A percentile compares a stretch with the other conserved stretches of the same genome.
These are phyloP conservation scores for Spicauda simplicius DNA, from an alignment of 2,888 invertebrate genomes.

Conservation along the genomic window DNA sequence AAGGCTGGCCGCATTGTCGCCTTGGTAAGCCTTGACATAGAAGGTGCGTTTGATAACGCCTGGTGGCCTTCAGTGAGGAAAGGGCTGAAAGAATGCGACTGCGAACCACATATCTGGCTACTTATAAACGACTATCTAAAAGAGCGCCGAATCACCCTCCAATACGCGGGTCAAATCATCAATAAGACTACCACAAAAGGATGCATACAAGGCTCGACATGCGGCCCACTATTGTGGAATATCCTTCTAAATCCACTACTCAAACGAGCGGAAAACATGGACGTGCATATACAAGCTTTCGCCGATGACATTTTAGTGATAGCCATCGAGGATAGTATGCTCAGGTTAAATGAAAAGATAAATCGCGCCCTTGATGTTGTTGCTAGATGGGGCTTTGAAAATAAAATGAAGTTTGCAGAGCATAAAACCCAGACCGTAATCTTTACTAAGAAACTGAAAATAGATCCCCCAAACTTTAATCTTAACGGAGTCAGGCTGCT, in stretches of 20 bases:
- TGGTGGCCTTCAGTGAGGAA: slow-evolving; percentile 40
- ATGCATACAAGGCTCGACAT: slow-evolving; percentile 41
- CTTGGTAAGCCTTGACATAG: slow-evolving; percentile 32
- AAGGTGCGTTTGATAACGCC: slow-evolving; percentile 42
- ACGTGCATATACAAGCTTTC: slow-evolving; percentile 40
- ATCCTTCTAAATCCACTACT: slow-evolving; percentile 39
- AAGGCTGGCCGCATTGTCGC: neutral
- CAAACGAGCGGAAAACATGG: neutral
- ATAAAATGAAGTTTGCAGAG: slow-evolving; percentile 19
- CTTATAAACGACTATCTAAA: slow-evolving; percentile 32
- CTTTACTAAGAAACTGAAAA: too few species aligned
- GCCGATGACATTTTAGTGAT: slow-evolving; percentile 43
- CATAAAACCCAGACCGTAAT: too few species aligned
- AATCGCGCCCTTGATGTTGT: slow-evolving; percentile 19
- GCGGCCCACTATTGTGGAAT: slow-evolving; percentile 43
- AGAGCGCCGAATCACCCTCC: slow-evolving; percentile 23
- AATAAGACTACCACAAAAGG: slow-evolving; percentile 35
- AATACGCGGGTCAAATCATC: slow-evolving; percentile 32
- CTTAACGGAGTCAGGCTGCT: too few species aligned
- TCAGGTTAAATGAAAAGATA: neutral
- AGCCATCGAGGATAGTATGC: neutral
- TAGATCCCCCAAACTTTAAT: too few species aligned
- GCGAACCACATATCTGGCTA: neutral
- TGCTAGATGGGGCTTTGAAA: slow-evolving; percentile 32
- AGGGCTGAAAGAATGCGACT: neutral